Base-by-base conservation (phyloP, 2,888 invertebrate genomes). In the Polia nebulosa region DNA sequence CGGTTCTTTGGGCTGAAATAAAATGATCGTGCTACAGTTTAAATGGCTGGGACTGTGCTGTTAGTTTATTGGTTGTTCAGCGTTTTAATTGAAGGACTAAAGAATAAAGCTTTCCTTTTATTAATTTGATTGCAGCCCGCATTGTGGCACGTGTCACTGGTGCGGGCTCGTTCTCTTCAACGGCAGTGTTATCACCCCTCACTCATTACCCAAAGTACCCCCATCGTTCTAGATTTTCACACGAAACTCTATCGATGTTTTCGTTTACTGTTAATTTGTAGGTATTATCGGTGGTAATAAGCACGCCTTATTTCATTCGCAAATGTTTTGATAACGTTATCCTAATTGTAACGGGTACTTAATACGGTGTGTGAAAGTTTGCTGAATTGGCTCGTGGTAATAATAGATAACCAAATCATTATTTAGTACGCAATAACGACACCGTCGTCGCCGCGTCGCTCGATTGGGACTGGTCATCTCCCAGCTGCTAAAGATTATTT, bases 191-290 rank as follows among this genome's bases (percentile, higher is more conserved):
- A 92, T 93, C 94, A 92, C 87, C 91, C 92, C 88, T 79, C 59
- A 85, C 81, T 82, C 83, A 87, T 91, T 90, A 78, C 51, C 65
- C 80, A 76, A 69, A 89, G 88, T 91, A 90, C 94, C 94, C 94
- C 82, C 88, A 94, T 94, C 85, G 89, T 84, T 88, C 90, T 91
- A 90, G 87, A 93, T 94, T 92, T 91, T 92, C 93, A 93, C 92
- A 92, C 88, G 89, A 83, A 84, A 84, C 74, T 68, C 80, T 77
- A 86, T 88, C 87, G 76, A 77, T 73, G 60, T 68, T 71, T 65
- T 75, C 34, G 41, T 79, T 71, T 63, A 80, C 71, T 29, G 79
- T 78, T 74, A 41, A 64, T 73, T 64, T 52, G 13, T 45, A 32
- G 5, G 15, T 63, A 55, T 39, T 78, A 73, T 76, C 74, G 44